Percentiles rank a stretch among this genome's conserved stretches.
These are phyloP conservation scores for Trachops cirrhosus DNA, from an alignment of 2,797 vertebrate species.

Conservation along the genomic window DNA sequence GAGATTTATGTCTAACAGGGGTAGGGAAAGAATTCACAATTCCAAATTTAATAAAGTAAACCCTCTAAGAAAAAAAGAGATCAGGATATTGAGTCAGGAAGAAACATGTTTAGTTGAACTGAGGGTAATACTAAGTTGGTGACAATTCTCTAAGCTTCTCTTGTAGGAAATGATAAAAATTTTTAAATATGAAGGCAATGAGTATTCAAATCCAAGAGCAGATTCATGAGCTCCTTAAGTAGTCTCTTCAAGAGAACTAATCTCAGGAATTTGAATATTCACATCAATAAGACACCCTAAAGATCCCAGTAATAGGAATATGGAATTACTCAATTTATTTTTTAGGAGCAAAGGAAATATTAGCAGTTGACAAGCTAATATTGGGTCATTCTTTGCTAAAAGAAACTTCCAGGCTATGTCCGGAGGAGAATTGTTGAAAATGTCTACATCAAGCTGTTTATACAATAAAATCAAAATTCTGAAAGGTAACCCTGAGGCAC, in stretches of 20 bases:
- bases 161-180: not conserved
- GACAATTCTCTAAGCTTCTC: not conserved
- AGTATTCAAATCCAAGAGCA: not conserved
- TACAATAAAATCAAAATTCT: slow-evolving; percentile 6
- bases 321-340: not conserved
- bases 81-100: not conserved
- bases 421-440: slow-evolving; percentile 18
- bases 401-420: not conserved
- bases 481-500: not conserved
- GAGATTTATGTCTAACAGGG: not conserved
- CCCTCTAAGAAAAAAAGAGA: not conserved
- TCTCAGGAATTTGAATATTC: not conserved
- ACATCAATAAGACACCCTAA: not conserved
- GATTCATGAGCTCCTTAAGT: not conserved
- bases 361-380: not conserved
- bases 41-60: not conserved
- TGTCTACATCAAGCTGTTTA: not conserved
- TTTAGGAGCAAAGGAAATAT: not conserved
- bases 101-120: not conserved
- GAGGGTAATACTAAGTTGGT: not conserved
- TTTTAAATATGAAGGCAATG: not conserved
- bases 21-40: not conserved
- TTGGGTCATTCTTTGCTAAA: slow-evolving; percentile 20
- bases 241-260: not conserved
- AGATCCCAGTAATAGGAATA: not conserved